Base-by-base conservation (phyloP, 2,888 invertebrate genomes). In the Diaphora mendica region DNA sequence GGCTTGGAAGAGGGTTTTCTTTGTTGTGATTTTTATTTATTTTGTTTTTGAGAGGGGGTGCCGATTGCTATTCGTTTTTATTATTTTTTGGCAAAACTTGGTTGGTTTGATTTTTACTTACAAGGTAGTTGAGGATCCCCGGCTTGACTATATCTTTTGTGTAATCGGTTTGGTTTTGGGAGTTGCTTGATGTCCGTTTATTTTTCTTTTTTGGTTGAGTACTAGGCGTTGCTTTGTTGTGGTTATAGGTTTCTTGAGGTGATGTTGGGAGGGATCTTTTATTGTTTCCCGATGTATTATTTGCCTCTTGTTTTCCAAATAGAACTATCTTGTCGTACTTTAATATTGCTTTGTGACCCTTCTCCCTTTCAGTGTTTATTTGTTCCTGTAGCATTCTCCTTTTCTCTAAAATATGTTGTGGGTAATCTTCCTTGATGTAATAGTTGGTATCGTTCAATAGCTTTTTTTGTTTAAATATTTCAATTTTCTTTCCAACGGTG, bases 361-460 rank as follows among this genome's bases (percentile, higher is more conserved):
- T 33, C 33, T 33, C 33, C 33, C 33, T 33, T 33, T 33, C 33
- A 33, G 3, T 33, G 33, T 26, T 68, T 80, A n/a, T 83, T 82
- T 7, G 83, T 79, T 0, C 82, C 80, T 23, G 83, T 80, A 1
- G 78, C 68, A 79, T 79, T 83, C n/a, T 80, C 80, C 30, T 59
- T 65, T 17, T 82, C 80, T 59, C 59, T 59, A 59, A 26, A n/a
- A 59, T 26, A 59, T 59, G 26, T 59, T n/a, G 59, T 9, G 59
- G 59, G 11, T 59, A 59, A 59, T 59, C 59, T 59, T 59, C 59
- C 11, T 59, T 59, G n/a, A 59, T 59, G 59, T 59, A 59, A 11
- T 59, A 59, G 59, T 59, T 26, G 3, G 59, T 59, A n/a, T 59
- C 26, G 0, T 59, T 59, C n/a, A 59, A 59, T 26, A 59, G 8